A percentile compares a stretch with the other conserved stretches of the same genome.
Conservation (phyloP, 2,888 invertebrate species). For the Smittia sp. region DNA sequence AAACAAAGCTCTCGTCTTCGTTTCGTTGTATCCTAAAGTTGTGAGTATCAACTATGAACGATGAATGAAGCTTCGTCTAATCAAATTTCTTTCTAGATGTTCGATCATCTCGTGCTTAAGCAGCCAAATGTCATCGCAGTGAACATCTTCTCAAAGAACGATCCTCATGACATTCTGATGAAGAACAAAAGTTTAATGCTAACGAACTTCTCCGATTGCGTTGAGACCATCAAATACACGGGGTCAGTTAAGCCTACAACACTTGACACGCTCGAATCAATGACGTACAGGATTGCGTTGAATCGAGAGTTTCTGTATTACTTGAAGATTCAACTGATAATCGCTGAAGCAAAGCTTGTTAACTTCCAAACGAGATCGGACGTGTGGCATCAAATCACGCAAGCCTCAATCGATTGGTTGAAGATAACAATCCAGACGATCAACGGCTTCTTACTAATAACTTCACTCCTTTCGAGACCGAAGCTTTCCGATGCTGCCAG, state of each 20-base stretch:
- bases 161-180: slow-evolving; percentile 12
- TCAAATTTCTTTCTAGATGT: background rate
- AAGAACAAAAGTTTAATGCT: background rate
- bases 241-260: background rate
- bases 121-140: background rate
- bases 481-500: background rate
- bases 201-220: slow-evolving; percentile 11
- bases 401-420: background rate
- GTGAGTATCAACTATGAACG: slow-evolving; percentile 1
- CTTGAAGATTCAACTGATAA: slow-evolving; percentile 19
- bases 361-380: background rate
- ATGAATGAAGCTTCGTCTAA: background rate
- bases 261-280: background rate
- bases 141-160: background rate
- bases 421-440: background rate
- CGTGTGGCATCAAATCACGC: background rate
- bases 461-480: background rate
- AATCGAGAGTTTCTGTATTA: slow-evolving; percentile 16
- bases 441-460: background rate
- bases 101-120: slow-evolving; percentile 16
- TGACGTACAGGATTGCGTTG: background rate
- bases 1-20: slow-evolving; percentile 13
- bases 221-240: background rate
- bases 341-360: background rate
- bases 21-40: background rate